A percentile compares a stretch with the other conserved stretches of the same genome.
These are phyloP conservation scores for Eledona agricola DNA, from an alignment of 2,888 invertebrate genomes.

Conservation along the genomic window DNA sequence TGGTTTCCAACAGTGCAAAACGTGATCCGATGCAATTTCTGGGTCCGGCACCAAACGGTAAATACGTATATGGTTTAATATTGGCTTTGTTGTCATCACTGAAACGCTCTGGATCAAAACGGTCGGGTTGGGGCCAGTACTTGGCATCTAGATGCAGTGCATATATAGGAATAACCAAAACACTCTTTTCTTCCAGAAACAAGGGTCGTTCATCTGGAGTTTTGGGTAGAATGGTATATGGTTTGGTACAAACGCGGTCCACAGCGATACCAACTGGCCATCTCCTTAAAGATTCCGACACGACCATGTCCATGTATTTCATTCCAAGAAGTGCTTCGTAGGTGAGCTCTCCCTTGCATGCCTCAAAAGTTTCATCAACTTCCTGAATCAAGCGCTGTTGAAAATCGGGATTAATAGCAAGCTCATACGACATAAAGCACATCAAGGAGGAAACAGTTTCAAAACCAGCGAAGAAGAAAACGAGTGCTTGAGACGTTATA, in stretches of 20 bases:
- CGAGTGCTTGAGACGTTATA: slow-evolving; percentile 46
- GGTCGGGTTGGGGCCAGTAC: slow-evolving; percentile 66
- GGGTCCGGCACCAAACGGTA: slow-evolving; percentile 66
- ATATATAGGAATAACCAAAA: slow-evolving; percentile 64
- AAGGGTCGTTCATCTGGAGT: slow-evolving; percentile 59
- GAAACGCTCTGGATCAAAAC: slow-evolving; percentile 67
- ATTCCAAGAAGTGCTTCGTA: slow-evolving; percentile 40
- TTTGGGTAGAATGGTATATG: slow-evolving; percentile 65
- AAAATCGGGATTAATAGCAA: slow-evolving; percentile 46
- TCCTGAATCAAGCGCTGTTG: slow-evolving; percentile 43
- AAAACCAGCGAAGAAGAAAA: slow-evolving; percentile 50
- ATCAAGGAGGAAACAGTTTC: slow-evolving; percentile 42
- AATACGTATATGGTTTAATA: slow-evolving; percentile 64
- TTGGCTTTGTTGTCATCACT: slow-evolving; percentile 65
- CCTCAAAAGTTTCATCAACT: slow-evolving; percentile 38
- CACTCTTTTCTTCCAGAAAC: too few species aligned
- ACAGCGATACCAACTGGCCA: slow-evolving; percentile 67
- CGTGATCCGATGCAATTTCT: slow-evolving; percentile 61
- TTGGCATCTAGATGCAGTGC: slow-evolving; percentile 68
- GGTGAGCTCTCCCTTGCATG: slow-evolving; percentile 25
- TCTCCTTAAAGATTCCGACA: slow-evolving; percentile 69
- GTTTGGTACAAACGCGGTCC: slow-evolving; percentile 66
- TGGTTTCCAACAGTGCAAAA: too few species aligned
- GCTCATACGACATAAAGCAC: slow-evolving; percentile 44
- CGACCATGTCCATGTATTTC: slow-evolving; percentile 45